These are phyloP conservation scores for Cyclargus thomasi DNA, from an alignment of 1,140 invertebrate species.

Conservation along the genomic window DNA sequence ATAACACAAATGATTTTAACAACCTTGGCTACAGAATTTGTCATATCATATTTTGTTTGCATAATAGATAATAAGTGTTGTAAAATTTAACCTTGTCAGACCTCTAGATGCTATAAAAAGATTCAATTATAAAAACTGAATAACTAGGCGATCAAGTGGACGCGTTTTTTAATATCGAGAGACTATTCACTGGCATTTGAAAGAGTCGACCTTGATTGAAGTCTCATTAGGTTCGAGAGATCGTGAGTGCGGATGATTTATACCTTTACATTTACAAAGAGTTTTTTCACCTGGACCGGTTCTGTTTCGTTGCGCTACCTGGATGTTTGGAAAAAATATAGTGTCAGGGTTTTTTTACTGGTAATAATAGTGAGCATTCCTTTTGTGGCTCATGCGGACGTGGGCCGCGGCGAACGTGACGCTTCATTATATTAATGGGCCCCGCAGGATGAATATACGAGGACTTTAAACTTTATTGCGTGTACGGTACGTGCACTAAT, in stretches of 20 bases:
- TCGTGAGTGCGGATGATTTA: conserved; percentile 69
- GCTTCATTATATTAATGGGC: conserved; percentile 71
- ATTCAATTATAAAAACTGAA: not conserved
- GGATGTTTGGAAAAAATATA: conserved; percentile 59
- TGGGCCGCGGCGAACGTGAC: conserved; percentile 58
- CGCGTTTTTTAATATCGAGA: conserved; percentile 10
- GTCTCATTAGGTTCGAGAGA: conserved; percentile 58
- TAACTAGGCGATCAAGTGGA: not conserved
- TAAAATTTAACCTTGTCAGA: not conserved
- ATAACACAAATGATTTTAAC: not conserved
- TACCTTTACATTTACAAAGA: conserved; percentile 57
- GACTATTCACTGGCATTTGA: conserved; percentile 28
- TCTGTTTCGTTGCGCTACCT: conserved; percentile 67
- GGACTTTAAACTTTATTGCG: conserved; percentile 55
- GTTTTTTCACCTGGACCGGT: conserved; percentile 59
- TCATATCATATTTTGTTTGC: not conserved
- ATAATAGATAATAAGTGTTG: not conserved
- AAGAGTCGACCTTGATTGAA: conserved; percentile 69
- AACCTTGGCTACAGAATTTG: not conserved
- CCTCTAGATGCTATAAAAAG: not conserved
- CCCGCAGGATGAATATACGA: conserved; percentile 63
- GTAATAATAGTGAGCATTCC: conserved; percentile 72
- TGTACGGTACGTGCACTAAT: conserved; percentile 32
- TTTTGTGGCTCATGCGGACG: conserved; percentile 68
- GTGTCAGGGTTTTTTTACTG: conserved; percentile 64